Evolutionary conservation across 1,140 invertebrate genomes (phyloP).

Genomic region (Drosophila paulistorum): DNA sequence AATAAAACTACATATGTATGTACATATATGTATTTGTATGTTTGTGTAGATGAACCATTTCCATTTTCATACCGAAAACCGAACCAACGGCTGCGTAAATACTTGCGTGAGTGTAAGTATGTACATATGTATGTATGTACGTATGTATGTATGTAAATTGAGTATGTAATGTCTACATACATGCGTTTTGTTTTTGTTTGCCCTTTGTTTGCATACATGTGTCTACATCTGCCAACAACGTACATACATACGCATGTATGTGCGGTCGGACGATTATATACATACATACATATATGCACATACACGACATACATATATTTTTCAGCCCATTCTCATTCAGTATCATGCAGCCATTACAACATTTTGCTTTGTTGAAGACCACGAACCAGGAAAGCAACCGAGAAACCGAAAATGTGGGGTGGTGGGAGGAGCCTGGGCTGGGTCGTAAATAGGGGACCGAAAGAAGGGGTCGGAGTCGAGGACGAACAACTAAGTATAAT

Average conservation of each 20-base stretch:
- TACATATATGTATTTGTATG: neutral
- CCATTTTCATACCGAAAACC: slow-evolving; percentile 2
- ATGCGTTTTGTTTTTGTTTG: slow-evolving; percentile 14
- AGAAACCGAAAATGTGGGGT: slow-evolving; percentile 2
- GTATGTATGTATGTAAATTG: slow-evolving; percentile 9
- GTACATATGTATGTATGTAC: slow-evolving; percentile 11
- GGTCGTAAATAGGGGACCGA: neutral
- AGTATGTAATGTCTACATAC: slow-evolving; percentile 11
- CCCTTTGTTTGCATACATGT: slow-evolving; percentile 25
- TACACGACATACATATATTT: slow-evolving; percentile 5
- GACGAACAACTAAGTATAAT: slow-evolving; percentile 18
- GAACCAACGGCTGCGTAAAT: slow-evolving; percentile 3
- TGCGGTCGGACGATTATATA: slow-evolving; percentile 1
- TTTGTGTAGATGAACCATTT: slow-evolving; percentile 11
- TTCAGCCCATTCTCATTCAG: slow-evolving; percentile 4
- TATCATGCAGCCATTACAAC: slow-evolving; percentile 21
- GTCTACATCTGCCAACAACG: slow-evolving; percentile 18
- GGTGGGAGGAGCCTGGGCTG: neutral
- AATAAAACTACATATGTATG: slow-evolving; percentile 23
- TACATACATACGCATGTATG: slow-evolving; percentile 9
- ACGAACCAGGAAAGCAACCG: slow-evolving; percentile 10
- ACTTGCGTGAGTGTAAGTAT: slow-evolving; percentile 5
- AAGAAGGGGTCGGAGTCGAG: neutral
- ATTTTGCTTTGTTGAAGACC: slow-evolving; percentile 26
- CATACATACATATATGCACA: slow-evolving; percentile 15